A percentile compares a stretch with the other conserved stretches of the same genome.
These are phyloP conservation scores for Drosophila subsilvestris DNA, from an alignment of 2,888 invertebrate genomes.

Conservation along the genomic window DNA sequence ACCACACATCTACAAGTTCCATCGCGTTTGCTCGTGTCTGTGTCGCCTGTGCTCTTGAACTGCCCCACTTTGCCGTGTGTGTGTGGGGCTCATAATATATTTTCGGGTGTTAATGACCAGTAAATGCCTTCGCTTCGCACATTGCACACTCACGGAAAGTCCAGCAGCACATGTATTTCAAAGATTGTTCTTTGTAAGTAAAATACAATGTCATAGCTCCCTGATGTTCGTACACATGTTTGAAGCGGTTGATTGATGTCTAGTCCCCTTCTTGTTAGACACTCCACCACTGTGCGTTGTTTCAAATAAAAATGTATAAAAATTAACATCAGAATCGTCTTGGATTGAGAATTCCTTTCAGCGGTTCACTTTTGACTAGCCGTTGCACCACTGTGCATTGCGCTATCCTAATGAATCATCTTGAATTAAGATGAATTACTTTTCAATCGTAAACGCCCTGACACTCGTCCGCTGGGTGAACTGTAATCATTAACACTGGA, in stretches of 20 bases:
- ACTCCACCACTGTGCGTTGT: too few species aligned
- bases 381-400: background rate
- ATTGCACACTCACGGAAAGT: slow-evolving; percentile 21
- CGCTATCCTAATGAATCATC: background rate
- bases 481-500: background rate
- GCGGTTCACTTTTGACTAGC: background rate
- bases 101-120: slow-evolving; percentile 55
- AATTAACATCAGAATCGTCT: too few species aligned
- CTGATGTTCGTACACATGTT: background rate
- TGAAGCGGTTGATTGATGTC: too few species aligned
- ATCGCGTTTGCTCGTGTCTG: slow-evolving; percentile 14
- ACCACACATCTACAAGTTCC: slow-evolving; percentile 8
- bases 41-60: slow-evolving; percentile 34
- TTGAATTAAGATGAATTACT: background rate
- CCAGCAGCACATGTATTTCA: slow-evolving; percentile 27
- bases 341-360: too few species aligned
- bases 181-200: slow-evolving; percentile 8
- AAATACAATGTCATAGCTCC: background rate
- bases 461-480: background rate
- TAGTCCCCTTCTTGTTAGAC: too few species aligned
- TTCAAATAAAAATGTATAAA: too few species aligned
- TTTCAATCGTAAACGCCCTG: background rate
- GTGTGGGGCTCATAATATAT: slow-evolving; percentile 53
- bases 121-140: slow-evolving; percentile 21
- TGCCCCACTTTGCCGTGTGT: slow-evolving; percentile 54